phyloP scores from a whole-genome alignment of 2,888 invertebrate species.

The Tenthredo notha region DNA sequence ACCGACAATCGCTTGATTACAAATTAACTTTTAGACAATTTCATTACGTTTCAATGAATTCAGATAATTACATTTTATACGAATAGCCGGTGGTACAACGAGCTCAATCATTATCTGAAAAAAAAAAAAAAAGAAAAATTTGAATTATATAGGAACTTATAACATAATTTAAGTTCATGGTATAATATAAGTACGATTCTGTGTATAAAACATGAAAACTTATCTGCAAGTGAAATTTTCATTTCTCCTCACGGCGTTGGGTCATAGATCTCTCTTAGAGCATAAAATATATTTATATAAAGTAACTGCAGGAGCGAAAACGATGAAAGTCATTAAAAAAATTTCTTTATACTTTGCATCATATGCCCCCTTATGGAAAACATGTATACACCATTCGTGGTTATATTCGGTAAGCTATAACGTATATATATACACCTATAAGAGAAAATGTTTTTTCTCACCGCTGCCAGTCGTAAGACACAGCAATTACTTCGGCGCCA shows the following conservation, averaged over 20 bases:
- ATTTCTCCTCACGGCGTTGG: background rate
- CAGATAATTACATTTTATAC: background rate
- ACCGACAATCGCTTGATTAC: constrained; percentile 12
- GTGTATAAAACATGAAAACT: background rate
- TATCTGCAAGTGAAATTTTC: constrained; percentile 12
- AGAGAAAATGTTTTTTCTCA: constrained; percentile 32
- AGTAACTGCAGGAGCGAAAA: background rate
- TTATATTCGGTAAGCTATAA: background rate
- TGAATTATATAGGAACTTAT: background rate
- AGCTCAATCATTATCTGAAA: background rate
- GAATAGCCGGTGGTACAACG: background rate
- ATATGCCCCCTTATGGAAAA: background rate
- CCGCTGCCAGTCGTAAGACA: constrained; percentile 17
- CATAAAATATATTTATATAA: constrained; percentile 14
- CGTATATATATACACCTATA: background rate
- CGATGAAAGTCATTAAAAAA: constrained; percentile 35
- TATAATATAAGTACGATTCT: background rate
- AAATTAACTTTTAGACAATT: constrained; percentile 15
- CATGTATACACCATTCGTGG: background rate
- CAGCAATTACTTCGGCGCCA: constrained; percentile 40
- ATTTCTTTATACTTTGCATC: constrained; percentile 18
- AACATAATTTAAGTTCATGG: background rate
- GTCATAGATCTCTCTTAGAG: background rate
- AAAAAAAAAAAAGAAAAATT: too few relatives aligned
- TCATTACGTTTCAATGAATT: background rate